Conservation (phyloP, 1,140 invertebrate species). For the Drosophila littoralis region DNA sequence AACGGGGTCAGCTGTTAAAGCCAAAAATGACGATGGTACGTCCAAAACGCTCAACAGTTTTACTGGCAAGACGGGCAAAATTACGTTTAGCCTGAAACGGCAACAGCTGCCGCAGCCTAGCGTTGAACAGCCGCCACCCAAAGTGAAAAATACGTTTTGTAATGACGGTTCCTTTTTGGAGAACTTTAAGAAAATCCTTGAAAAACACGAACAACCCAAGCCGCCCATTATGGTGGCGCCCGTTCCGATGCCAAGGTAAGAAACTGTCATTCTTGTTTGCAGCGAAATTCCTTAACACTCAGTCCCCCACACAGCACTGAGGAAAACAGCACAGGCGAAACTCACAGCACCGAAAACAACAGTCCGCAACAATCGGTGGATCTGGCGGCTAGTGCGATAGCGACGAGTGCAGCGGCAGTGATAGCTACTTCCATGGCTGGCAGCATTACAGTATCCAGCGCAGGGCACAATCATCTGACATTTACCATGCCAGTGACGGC, state of each 20-base stretch:
- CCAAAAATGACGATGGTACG: slow-evolving; percentile 44
- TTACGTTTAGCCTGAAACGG: slow-evolving; percentile 69
- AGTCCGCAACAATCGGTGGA: slow-evolving; percentile 43
- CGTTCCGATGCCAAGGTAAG: slow-evolving; percentile 44
- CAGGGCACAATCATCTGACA: slow-evolving; percentile 71
- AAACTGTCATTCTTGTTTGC: not conserved
- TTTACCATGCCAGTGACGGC: slow-evolving; percentile 66
- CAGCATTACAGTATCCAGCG: slow-evolving; percentile 48
- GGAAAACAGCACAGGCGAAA: slow-evolving; percentile 42
- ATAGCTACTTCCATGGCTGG: slow-evolving; percentile 49
- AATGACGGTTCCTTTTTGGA: slow-evolving; percentile 92
- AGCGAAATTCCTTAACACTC: not conserved
- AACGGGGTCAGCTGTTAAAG: slow-evolving; percentile 8
- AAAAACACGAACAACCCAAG: slow-evolving; percentile 84
- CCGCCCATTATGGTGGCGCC: slow-evolving; percentile 72
- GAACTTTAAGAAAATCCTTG: slow-evolving; percentile 89
- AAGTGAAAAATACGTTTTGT: slow-evolving; percentile 87
- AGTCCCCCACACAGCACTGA: slow-evolving; percentile 30
- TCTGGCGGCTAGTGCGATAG: slow-evolving; percentile 35
- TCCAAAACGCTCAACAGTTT: slow-evolving; percentile 67
- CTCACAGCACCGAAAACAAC: slow-evolving; percentile 39
- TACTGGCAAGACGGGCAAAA: slow-evolving; percentile 77
- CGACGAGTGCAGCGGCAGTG: slow-evolving; percentile 42
- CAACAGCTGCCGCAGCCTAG: slow-evolving; percentile 63
- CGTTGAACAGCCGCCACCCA: slow-evolving; percentile 73